Base-by-base conservation (phyloP, 2,888 invertebrate species). In the Merodon equestris region DNA sequence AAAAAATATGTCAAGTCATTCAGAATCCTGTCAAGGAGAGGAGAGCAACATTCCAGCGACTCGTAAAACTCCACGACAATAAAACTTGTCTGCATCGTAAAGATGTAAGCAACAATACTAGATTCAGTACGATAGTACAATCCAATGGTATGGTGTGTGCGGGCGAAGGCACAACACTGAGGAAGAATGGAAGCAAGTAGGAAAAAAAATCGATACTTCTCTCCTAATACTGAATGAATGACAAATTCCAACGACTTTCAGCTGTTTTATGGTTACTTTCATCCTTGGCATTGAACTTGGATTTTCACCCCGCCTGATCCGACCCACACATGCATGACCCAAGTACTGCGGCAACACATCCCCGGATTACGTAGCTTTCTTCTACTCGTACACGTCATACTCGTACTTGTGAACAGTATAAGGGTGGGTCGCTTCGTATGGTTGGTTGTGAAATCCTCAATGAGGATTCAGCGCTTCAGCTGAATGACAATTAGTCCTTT, bases 201-300 rank as follows among this genome's bases (percentile, higher is more conserved):
- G 17, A 34, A 64, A 18, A 57, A 58, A 75, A 75, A 75, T 75
- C 75, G 53, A 75, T 75, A 68, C 45, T 44, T 19, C 34, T 34
- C 56, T 63, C 51, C 68, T 17, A 54, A 63, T 64, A 44, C 15
- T 53, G 56, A 75, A 64, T 75, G 64, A 58, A 64, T 70, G 64
- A 75, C 57, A 70, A 70, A 70, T 70, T 34, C 47, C 38, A 56
- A 51, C 44, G 19, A 38, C 58, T 44, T 12, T 14, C 58, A 68
- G 42, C 58, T 57, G 75, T 38, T 74, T 50, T 63, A 45, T 75
- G 19, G 57, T 51, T 64, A 70, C 63, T 54, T 51, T 36, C 34
- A 75, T 75, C 75, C 75, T 75, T 75, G 75, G 70, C 63, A 63
- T 75, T 75, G 75, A 75, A 75, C 75, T 75, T 74, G 60, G 38